Evolutionary conservation across 2,797 vertebrate genomes (phyloP).

Genomic region (Parotocinclus haroldoi): DNA sequence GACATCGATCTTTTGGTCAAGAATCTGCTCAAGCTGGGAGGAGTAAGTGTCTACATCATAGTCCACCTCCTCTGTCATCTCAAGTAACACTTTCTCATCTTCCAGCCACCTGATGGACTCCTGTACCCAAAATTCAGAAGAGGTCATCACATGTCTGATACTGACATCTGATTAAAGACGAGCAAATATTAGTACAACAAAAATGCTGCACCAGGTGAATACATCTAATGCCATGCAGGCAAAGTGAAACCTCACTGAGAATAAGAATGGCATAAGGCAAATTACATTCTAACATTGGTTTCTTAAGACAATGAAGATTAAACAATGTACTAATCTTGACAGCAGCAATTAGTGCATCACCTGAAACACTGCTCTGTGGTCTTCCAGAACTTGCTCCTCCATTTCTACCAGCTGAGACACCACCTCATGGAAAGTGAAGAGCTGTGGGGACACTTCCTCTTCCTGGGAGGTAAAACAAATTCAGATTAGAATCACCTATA

Average conservation of each 20-base stretch:
- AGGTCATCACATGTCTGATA: neutral
- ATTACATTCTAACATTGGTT: no score
- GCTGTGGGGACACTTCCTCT: slow-evolving; percentile 94
- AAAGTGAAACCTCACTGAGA: no score
- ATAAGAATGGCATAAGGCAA: no score
- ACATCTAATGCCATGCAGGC: no score
- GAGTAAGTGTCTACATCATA: slow-evolving; percentile 94
- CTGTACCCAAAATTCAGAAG: slow-evolving; percentile 58
- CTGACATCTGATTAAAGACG: no score
- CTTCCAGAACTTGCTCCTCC: slow-evolving; percentile 96
- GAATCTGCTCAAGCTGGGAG: slow-evolving; percentile 92
- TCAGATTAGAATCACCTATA: no score
- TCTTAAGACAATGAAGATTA: no score
- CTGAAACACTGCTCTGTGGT: slow-evolving; percentile 94
- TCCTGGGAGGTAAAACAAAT: slow-evolving; percentile 74
- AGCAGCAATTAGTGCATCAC: slow-evolving; percentile 56
- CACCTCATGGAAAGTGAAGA: slow-evolving; percentile 95
- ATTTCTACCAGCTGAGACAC: slow-evolving; percentile 97
- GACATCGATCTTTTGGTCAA: slow-evolving; percentile 95
- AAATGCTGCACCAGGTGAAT: no score
- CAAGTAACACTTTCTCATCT: slow-evolving; percentile 90
- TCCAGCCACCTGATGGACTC: slow-evolving; percentile 96
- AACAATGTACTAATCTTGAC: no score
- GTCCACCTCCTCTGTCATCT: slow-evolving; percentile 98
- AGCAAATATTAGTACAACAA: no score